Evolutionary conservation across 2,888 invertebrate species (phyloP).

Genomic region (Eilema griseolum): DNA sequence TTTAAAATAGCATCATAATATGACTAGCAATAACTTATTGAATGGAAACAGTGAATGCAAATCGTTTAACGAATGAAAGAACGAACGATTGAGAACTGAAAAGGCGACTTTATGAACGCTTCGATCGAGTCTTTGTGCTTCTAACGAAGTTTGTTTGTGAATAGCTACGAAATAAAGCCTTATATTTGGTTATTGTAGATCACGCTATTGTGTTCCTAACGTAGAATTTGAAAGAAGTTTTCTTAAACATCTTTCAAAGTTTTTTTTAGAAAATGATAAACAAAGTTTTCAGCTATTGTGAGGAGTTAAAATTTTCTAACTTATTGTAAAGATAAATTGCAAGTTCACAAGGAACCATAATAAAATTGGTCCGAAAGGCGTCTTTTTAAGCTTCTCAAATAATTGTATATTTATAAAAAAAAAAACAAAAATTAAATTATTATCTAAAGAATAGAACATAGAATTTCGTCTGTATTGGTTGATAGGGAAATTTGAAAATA

Average conservation of each 20-base stretch:
- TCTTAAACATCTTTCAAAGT: background rate
- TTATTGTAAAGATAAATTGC: background rate
- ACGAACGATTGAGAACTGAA: conserved; percentile 33
- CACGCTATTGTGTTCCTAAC: conserved; percentile 6
- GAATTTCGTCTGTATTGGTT: no score
- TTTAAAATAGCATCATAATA: background rate
- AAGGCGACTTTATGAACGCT: conserved; percentile 21
- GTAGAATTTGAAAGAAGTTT: conserved; percentile 24
- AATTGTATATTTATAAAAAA: background rate
- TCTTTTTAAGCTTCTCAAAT: background rate
- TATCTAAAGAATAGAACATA: background rate
- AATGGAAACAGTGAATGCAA: conserved; percentile 16
- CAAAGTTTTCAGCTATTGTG: background rate
- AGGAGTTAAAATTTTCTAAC: background rate
- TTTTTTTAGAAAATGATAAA: background rate
- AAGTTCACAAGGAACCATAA: no score
- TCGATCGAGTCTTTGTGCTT: conserved; percentile 31
- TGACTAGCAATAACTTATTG: conserved; percentile 22
- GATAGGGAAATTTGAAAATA: no score
- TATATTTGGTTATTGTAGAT: conserved; percentile 29
- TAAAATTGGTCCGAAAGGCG: no score
- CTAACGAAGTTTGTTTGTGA: conserved; percentile 45
- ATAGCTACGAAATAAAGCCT: conserved; percentile 28
- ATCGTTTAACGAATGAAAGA: conserved; percentile 12
- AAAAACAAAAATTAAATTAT: no score